Evolutionary conservation across 2,113 vertebrate genomes (phyloP).

Genomic region (Dipodomys merriami): DNA sequence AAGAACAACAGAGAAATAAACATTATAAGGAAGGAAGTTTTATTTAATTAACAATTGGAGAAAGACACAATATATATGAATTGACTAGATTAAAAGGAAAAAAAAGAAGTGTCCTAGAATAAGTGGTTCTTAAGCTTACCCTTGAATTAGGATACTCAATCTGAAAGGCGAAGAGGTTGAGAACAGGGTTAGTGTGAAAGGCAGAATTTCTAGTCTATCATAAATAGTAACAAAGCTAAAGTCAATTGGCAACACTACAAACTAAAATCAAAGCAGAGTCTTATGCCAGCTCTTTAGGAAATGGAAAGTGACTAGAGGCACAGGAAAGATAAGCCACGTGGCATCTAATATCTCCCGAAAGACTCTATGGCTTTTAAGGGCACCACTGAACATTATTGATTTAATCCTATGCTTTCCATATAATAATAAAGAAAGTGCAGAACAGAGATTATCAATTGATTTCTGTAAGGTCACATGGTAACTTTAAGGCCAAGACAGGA

Average conservation of each 20-base stretch:
- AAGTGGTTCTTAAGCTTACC: neutral
- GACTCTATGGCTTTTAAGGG: neutral
- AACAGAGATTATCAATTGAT: neutral
- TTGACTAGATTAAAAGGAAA: neutral
- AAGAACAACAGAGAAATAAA: slow-evolving; percentile 1
- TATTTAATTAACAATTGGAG: neutral
- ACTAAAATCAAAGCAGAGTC: neutral
- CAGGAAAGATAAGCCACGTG: neutral
- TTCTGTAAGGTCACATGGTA: neutral
- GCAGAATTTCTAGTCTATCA: neutral
- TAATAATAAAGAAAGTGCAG: slow-evolving; percentile 1
- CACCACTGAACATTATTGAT: neutral
- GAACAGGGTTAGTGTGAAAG: neutral
- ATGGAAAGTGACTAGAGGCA: neutral
- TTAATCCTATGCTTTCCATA: slow-evolving; percentile 13
- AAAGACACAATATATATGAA: neutral
- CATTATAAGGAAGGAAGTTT: neutral
- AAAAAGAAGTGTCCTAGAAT: neutral
- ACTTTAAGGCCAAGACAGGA: slow-evolving; percentile 7
- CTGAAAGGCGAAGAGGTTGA: neutral
- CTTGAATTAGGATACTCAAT: neutral
- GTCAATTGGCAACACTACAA: neutral
- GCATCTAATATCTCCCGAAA: neutral
- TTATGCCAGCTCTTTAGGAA: neutral
- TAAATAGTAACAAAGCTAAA: neutral